A percentile compares a stretch with the other conserved stretches of the same genome.
These are phyloP conservation scores for Perodicticus potto DNA, from an alignment of 2,797 vertebrate species.

Conservation along the genomic window DNA sequence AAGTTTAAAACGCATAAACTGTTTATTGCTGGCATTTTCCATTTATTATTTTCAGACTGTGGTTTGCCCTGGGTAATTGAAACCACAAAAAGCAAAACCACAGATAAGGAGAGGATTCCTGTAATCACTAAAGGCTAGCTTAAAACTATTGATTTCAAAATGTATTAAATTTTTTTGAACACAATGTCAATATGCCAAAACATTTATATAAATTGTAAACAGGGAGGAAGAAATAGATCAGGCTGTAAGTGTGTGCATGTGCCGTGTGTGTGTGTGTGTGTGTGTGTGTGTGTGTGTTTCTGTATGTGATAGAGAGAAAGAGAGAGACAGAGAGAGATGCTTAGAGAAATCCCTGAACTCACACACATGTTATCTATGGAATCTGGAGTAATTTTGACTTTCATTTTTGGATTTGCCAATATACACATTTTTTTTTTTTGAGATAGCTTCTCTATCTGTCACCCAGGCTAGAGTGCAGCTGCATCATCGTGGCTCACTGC, in stretches of 20 bases:
- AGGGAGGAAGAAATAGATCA: neutral
- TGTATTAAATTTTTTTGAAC: neutral
- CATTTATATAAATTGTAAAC: neutral
- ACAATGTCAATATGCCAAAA: neutral
- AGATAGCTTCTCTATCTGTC: neutral
- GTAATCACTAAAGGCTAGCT: neutral
- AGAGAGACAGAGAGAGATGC: too few species aligned
- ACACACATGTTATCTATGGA: neutral
- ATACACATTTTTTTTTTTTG: neutral
- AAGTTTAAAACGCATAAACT: neutral
- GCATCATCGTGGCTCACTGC: neutral
- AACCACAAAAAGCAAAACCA: neutral
- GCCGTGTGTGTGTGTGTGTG: neutral
- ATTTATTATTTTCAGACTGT: neutral
- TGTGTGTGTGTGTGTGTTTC: neutral
- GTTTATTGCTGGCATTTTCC: neutral
- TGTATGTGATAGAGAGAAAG: neutral
- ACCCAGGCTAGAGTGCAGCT: neutral
- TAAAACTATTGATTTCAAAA: slow-evolving; percentile 38
- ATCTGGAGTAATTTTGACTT: slow-evolving; percentile 21
- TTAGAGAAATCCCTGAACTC: neutral
- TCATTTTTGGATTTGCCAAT: slow-evolving; percentile 11
- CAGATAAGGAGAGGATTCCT: neutral
- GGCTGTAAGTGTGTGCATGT: neutral
- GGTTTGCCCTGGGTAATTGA: neutral